Conservation (phyloP, 2,888 invertebrate genomes). For the Macrophya annulata region DNA sequence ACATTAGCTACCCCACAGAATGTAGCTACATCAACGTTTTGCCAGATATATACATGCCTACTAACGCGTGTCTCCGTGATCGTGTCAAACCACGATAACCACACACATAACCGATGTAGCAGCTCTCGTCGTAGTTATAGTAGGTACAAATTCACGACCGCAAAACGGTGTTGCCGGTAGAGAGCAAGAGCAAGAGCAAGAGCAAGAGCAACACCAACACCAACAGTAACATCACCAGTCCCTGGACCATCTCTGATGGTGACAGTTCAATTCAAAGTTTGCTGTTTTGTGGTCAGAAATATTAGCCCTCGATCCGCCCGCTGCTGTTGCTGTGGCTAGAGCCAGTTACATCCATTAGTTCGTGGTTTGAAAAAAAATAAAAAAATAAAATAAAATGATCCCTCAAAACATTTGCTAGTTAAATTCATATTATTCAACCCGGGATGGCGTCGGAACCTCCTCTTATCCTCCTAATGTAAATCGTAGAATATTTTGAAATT, state of each 20-base stretch:
- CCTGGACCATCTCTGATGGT: conserved; percentile 72
- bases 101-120: conserved; percentile 35
- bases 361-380: not conserved
- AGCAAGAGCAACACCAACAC: conserved; percentile 64
- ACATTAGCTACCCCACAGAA: too few species aligned
- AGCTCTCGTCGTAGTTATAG: not conserved
- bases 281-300: conserved; percentile 78
- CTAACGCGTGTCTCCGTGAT: conserved; percentile 39
- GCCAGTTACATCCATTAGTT: not conserved
- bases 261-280: conserved; percentile 79
- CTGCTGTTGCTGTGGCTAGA: conserved; percentile 54
- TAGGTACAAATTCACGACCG: conserved; percentile 49
- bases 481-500: too few species aligned
- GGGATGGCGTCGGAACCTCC: too few species aligned
- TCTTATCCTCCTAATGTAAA: too few species aligned
- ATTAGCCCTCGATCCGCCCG: conserved; percentile 73
- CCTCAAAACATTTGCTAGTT: not conserved
- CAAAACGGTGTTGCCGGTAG: conserved; percentile 27
- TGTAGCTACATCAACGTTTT: too few species aligned
- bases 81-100: conserved; percentile 42
- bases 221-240: not conserved
- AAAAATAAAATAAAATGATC: not conserved
- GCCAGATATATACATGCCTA: too few species aligned
- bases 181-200: conserved; percentile 64
- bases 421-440: too few species aligned